These are phyloP conservation scores for Sardinella longiceps DNA, from an alignment of 2,797 vertebrate genomes.

Conservation along the genomic window DNA sequence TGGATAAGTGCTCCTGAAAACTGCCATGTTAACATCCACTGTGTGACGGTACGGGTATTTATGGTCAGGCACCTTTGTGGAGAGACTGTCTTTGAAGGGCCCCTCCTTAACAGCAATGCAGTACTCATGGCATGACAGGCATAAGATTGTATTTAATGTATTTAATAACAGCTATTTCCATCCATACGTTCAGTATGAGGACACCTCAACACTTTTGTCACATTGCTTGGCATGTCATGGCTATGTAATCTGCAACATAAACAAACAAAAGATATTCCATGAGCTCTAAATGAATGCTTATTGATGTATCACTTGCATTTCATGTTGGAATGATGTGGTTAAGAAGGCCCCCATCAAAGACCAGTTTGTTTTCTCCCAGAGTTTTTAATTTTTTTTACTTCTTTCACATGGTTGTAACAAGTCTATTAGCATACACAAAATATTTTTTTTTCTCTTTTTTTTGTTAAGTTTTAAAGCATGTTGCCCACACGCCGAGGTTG, in stretches of 20 bases:
- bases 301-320: neutral
- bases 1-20: constrained; percentile 24
- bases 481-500: constrained; percentile 79
- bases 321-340: constrained; percentile 11
- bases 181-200: neutral
- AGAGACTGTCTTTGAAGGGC: constrained; percentile 20
- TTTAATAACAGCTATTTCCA: neutral
- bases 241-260: neutral
- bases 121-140: neutral
- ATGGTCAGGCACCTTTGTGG: constrained; percentile 6
- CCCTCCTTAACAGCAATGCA: constrained; percentile 19
- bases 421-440: constrained; percentile 48
- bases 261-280: neutral
- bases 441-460: constrained; percentile 37
- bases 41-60: constrained; percentile 20
- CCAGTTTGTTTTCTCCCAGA: neutral
- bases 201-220: constrained; percentile 2
- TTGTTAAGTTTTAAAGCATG: constrained; percentile 72
- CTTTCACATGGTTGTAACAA: constrained; percentile 51
- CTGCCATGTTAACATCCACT: constrained; percentile 16
- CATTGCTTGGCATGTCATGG: neutral
- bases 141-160: constrained; percentile 10
- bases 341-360: constrained; percentile 24
- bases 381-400: constrained; percentile 39
- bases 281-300: neutral